Evolutionary conservation across 2,888 invertebrate species (phyloP).

Genomic region (Operophtera brumata): DNA sequence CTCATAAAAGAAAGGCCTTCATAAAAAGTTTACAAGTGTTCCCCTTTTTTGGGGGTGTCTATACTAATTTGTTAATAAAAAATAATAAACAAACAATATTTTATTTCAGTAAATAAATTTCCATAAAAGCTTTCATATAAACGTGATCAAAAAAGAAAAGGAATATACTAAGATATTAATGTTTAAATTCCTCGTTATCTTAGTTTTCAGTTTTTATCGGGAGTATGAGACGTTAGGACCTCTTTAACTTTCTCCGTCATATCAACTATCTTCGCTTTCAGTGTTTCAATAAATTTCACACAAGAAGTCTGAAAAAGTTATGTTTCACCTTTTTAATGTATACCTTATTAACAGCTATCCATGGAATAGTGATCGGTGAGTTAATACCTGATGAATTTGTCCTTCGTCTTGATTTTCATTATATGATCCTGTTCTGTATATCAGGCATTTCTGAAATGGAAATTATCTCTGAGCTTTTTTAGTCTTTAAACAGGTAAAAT

Average conservation of each 20-base stretch:
- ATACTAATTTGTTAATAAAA: not conserved
- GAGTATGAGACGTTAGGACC: conserved; percentile 8
- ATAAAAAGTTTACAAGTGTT: too few relatives aligned
- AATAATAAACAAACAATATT: not conserved
- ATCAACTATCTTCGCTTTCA: conserved; percentile 39
- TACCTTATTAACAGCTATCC: too few relatives aligned
- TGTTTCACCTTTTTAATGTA: too few relatives aligned
- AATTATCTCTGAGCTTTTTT: not conserved
- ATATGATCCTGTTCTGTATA: conserved; percentile 31
- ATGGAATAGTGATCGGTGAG: too few relatives aligned
- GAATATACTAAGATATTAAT: too few relatives aligned
- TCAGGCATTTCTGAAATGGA: conserved; percentile 40
- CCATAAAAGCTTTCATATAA: too few relatives aligned
- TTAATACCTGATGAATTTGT: conserved; percentile 3
- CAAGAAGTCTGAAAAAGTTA: conserved; percentile 32
- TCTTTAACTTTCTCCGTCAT: conserved; percentile 44
- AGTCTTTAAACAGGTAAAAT: too few relatives aligned
- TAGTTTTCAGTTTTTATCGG: too few relatives aligned
- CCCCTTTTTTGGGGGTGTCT: too few relatives aligned
- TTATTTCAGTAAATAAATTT: not conserved
- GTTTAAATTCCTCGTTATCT: too few relatives aligned
- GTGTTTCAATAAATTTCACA: conserved; percentile 26
- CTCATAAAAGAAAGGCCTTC: too few relatives aligned
- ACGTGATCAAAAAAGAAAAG: not conserved
- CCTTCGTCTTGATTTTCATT: conserved; percentile 10